Evolutionary conservation across 2,888 invertebrate genomes (phyloP).

Genomic region (Dendrolimus houi): DNA sequence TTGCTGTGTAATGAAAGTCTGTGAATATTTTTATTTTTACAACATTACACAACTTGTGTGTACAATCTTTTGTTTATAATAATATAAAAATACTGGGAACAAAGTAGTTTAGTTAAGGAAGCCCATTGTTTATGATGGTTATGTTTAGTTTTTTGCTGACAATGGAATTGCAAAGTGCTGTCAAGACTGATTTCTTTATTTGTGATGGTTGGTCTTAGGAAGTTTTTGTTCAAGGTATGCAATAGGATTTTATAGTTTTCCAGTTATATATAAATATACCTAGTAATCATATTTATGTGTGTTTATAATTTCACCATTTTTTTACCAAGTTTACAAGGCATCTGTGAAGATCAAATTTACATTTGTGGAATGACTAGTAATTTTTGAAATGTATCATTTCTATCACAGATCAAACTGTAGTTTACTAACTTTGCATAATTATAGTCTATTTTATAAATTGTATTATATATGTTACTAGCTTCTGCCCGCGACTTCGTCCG

Average conservation of each 20-base stretch:
- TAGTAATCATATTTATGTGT: too few relatives aligned
- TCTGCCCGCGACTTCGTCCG: too few relatives aligned
- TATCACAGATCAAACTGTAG: too few relatives aligned
- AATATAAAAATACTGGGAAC: not conserved
- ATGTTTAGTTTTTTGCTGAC: slow-evolving; percentile 1
- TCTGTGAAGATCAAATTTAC: not conserved
- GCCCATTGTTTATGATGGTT: not conserved
- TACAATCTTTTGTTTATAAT: not conserved
- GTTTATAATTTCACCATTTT: too few relatives aligned
- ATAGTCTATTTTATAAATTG: too few relatives aligned
- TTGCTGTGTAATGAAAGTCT: not conserved
- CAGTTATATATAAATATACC: not conserved
- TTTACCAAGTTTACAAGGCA: not conserved
- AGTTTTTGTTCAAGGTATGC: slow-evolving; percentile 15
- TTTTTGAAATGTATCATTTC: not conserved
- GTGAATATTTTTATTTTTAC: not conserved
- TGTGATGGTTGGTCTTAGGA: slow-evolving; percentile 17
- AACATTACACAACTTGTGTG: slow-evolving; percentile 1
- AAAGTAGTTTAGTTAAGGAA: not conserved
- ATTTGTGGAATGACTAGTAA: not conserved
- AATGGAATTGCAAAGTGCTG: not conserved
- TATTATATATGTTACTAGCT: too few relatives aligned
- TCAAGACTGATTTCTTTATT: slow-evolving; percentile 4
- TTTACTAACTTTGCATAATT: too few relatives aligned
- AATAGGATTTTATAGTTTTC: not conserved